Conservation (phyloP, 2,888 invertebrate species). For the Agrotis clavis region DNA sequence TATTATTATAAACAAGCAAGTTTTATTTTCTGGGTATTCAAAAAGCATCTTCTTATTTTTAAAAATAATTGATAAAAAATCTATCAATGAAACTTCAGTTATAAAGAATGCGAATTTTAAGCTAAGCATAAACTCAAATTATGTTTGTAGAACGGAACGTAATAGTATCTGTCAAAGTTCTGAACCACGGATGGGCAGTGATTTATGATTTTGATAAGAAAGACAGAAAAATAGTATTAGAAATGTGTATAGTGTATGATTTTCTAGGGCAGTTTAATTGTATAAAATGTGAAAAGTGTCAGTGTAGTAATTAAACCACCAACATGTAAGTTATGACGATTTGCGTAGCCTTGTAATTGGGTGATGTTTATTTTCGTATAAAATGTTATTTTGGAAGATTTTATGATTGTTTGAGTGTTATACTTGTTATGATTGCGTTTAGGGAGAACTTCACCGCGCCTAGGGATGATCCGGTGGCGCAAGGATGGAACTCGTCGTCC, state of each 20-base stretch:
- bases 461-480: constrained; percentile 81
- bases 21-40: neutral
- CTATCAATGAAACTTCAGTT: too few relatives aligned
- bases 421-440: constrained; percentile 68
- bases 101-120: too few relatives aligned
- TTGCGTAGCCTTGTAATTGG: constrained; percentile 71
- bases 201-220: constrained; percentile 75
- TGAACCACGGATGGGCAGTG: constrained; percentile 73
- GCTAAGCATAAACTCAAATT: neutral
- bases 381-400: constrained; percentile 69
- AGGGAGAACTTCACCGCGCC: constrained; percentile 83
- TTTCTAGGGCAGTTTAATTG: constrained; percentile 66
- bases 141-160: constrained; percentile 41
- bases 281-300: constrained; percentile 80
- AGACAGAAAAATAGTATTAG: constrained; percentile 69
- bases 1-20: too few relatives aligned
- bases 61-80: accelerated
- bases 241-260: constrained; percentile 74
- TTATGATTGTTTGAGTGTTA: constrained; percentile 58
- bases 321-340: constrained; percentile 81
- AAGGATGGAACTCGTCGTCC: constrained; percentile 92
- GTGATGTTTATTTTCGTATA: constrained; percentile 73
- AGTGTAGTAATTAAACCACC: constrained; percentile 68
- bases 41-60: neutral
- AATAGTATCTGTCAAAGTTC: constrained; percentile 70